Conservation (phyloP, 1,140 invertebrate genomes). For the Drosophila kanapiae region DNA sequence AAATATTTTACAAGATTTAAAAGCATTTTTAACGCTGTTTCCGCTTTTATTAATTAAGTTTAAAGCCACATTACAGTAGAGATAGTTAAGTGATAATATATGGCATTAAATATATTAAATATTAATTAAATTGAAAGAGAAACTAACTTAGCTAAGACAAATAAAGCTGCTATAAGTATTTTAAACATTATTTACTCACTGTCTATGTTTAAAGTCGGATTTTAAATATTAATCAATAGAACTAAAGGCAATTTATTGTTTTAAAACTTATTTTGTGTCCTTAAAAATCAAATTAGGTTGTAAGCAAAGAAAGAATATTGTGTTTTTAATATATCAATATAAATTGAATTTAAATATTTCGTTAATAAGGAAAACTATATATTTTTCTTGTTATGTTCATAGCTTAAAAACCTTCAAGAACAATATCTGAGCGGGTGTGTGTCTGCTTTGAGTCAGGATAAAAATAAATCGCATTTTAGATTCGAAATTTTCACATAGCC, state of each 20-base stretch:
- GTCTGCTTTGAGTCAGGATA: slow-evolving; percentile 18
- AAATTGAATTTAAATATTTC: neutral
- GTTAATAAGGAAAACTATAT: neutral
- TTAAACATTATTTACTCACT: neutral
- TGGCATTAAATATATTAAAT: too few species aligned
- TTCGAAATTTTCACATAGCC: slow-evolving; percentile 55
- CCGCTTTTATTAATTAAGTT: too few species aligned
- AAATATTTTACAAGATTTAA: too few species aligned
- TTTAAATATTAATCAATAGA: neutral
- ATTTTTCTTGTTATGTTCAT: neutral
- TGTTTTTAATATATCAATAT: neutral
- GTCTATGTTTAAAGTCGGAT: neutral
- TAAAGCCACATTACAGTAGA: too few species aligned
- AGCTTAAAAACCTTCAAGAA: too few species aligned
- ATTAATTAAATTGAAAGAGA: neutral
- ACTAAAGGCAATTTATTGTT: neutral
- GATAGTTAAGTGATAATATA: too few species aligned
- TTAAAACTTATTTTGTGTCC: neutral
- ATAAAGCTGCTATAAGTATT: neutral
- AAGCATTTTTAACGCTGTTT: neutral
- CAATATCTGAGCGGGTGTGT: neutral
- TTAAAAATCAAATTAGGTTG: neutral
- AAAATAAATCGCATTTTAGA: slow-evolving; percentile 56
- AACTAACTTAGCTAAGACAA: neutral
- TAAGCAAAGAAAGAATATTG: neutral